phyloP scores from a whole-genome alignment of 2,888 invertebrate genomes.

The Cerceris rybyensis region DNA sequence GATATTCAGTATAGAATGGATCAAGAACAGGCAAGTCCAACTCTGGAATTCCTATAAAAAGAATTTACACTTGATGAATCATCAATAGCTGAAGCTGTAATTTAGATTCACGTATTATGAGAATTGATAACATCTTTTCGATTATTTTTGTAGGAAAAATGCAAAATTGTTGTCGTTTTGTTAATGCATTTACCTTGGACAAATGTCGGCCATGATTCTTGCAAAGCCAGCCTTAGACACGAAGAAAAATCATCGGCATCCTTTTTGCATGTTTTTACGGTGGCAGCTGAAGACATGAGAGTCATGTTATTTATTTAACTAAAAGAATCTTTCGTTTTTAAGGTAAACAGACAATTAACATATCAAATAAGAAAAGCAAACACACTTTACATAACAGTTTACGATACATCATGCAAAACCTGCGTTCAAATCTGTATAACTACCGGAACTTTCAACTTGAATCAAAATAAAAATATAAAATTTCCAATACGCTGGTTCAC shows the following conservation, averaged over 20 bases:
- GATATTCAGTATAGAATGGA: slow-evolving; percentile 82
- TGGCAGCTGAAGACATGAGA: slow-evolving; percentile 58
- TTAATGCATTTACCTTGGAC: slow-evolving; percentile 66
- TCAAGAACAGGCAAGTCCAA: slow-evolving; percentile 83
- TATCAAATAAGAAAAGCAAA: neutral
- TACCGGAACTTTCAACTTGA: neutral
- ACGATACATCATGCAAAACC: neutral
- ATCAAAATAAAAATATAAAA: too few species aligned
- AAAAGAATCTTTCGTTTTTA: neutral
- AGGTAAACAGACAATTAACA: neutral
- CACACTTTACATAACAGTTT: neutral
- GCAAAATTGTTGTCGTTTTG: neutral
- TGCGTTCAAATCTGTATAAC: slow-evolving; percentile 32
- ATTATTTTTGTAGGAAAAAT: neutral
- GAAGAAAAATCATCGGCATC: slow-evolving; percentile 75
- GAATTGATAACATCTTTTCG: too few species aligned
- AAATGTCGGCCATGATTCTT: slow-evolving; percentile 77
- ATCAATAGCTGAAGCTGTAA: neutral
- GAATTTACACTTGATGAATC: neutral
- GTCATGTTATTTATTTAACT: neutral
- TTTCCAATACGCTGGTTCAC: too few species aligned
- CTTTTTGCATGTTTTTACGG: slow-evolving; percentile 74
- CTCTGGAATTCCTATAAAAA: slow-evolving; percentile 82
- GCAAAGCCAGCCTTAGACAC: slow-evolving; percentile 77
- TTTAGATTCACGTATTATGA: neutral